Evolutionary conservation across 2,797 vertebrate genomes (phyloP).

Genomic region (Pteropus rufus): DNA sequence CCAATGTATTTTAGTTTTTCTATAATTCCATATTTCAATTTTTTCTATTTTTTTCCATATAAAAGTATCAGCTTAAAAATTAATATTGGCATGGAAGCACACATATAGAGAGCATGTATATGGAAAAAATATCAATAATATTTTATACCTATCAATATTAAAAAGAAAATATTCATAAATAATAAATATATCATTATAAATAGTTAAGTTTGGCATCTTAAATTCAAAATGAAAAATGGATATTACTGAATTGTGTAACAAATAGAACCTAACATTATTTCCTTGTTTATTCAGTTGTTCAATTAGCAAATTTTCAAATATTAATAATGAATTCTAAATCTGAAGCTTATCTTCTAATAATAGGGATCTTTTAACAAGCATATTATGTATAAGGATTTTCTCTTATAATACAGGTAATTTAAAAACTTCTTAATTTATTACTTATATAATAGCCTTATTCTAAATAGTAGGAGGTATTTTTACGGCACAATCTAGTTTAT

Average conservation of each 20-base stretch:
- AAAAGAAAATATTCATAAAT: conserved; percentile 37
- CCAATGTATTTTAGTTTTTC: conserved; percentile 11
- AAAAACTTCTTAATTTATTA: neutral
- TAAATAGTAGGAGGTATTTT: neutral
- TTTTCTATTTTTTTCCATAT: conserved; percentile 49
- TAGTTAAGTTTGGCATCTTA: neutral
- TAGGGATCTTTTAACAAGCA: neutral
- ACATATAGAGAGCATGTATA: neutral
- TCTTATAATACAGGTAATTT: neutral
- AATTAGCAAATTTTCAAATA: neutral
- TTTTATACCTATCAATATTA: neutral
- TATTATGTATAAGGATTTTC: neutral
- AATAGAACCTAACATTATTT: neutral
- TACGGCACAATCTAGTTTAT: neutral
- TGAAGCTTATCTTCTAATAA: neutral
- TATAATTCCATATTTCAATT: conserved; percentile 36
- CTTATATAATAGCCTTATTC: neutral
- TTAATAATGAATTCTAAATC: neutral
- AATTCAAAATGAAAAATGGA: neutral
- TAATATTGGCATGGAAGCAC: conserved; percentile 26
- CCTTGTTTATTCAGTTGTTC: neutral
- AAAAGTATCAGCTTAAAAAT: conserved; percentile 60
- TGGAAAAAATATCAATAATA: neutral
- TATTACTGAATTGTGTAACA: neutral
- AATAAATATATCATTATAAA: neutral